Percentiles rank a stretch among this genome's conserved stretches.
Evolutionary conservation across 2,113 vertebrate species (phyloP).

Genomic region (Noctilio leporinus): DNA sequence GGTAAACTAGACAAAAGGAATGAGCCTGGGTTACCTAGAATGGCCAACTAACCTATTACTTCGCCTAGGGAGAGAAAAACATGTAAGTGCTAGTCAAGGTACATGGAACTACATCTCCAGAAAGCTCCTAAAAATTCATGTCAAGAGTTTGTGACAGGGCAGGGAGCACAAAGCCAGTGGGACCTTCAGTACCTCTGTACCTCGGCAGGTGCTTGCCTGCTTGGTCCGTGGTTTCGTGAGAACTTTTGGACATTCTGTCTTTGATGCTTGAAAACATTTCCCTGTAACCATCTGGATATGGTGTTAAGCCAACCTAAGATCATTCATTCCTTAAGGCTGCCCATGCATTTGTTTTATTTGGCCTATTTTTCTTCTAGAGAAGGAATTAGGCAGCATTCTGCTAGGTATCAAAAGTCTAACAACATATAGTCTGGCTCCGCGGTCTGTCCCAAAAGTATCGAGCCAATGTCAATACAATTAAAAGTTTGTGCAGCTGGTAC

Average conservation of each 20-base stretch:
- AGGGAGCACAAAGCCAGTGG: neutral
- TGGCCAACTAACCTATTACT: neutral
- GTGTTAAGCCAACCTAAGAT: neutral
- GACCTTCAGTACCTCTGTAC: neutral
- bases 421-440: no score
- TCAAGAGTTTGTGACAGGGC: neutral
- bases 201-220: neutral
- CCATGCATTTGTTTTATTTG: neutral
- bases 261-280: neutral
- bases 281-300: neutral
- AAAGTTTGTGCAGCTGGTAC: no score
- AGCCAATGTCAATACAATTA: no score
- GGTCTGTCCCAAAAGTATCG: no score
- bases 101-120: neutral
- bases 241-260: neutral
- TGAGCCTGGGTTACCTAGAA: neutral
- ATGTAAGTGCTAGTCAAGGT: neutral
- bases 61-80: neutral
- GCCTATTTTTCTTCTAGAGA: neutral
- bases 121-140: neutral
- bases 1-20: neutral
- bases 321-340: neutral
- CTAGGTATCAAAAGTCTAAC: neutral
- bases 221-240: neutral
- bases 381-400: neutral